Evolutionary conservation across 2,113 vertebrate species (phyloP).

Genomic region (Anguilla japonica): DNA sequence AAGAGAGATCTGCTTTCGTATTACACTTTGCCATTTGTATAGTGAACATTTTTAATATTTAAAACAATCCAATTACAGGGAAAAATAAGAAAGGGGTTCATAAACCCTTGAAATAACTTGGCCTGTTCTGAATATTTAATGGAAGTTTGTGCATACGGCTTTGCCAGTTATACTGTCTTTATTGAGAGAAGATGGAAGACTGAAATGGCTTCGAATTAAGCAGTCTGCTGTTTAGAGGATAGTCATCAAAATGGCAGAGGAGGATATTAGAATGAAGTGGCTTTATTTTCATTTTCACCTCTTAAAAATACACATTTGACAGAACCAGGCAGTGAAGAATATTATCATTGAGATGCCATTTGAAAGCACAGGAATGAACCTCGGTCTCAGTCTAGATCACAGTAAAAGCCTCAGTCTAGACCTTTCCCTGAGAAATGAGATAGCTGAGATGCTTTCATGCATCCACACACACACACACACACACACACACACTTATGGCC

Average conservation of each 20-base stretch:
- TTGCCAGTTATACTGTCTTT: constrained; percentile 55
- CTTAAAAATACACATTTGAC: constrained; percentile 47
- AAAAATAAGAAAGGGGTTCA: constrained; percentile 44
- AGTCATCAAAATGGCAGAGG: constrained; percentile 51
- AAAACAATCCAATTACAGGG: constrained; percentile 58
- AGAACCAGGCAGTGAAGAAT: constrained; percentile 58
- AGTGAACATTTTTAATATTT: constrained; percentile 62
- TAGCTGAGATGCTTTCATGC: not conserved
- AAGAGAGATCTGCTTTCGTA: constrained; percentile 46
- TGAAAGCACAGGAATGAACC: constrained; percentile 55
- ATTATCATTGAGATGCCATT: constrained; percentile 61
- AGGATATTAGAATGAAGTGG: constrained; percentile 56
- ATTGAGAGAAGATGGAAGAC: constrained; percentile 44
- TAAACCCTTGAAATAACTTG: constrained; percentile 49
- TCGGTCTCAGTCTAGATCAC: constrained; percentile 49
- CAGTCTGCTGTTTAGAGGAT: constrained; percentile 48
- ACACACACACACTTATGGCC: not conserved
- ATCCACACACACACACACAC: constrained; percentile 13
- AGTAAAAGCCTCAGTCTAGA: constrained; percentile 54
- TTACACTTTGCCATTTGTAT: constrained; percentile 49
- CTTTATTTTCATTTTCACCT: constrained; percentile 52
- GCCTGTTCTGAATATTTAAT: constrained; percentile 67
- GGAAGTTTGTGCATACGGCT: constrained; percentile 47
- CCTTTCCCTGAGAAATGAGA: constrained; percentile 53
- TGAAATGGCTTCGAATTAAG: constrained; percentile 52